Evolutionary conservation across 1,140 invertebrate species (phyloP).

Genomic region (Cylas formicarius): DNA sequence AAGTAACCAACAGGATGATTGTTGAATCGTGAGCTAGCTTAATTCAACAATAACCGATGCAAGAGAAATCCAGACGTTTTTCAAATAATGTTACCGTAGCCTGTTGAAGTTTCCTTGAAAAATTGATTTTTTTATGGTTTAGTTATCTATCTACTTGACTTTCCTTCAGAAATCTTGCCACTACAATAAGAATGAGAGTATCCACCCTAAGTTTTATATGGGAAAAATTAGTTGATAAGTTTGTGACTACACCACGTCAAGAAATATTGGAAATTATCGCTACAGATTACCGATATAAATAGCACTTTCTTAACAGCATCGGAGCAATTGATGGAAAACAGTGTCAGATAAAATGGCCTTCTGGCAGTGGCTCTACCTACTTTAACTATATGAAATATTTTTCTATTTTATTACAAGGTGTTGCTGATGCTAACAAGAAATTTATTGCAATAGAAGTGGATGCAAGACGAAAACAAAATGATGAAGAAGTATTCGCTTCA

Average conservation of each 20-base stretch:
- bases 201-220: slow-evolving; percentile 7
- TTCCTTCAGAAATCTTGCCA: slow-evolving; percentile 10
- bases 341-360: slow-evolving; percentile 5
- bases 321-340: slow-evolving; percentile 13
- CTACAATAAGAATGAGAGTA: slow-evolving; percentile 5
- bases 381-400: slow-evolving; percentile 16
- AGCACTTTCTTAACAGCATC: slow-evolving; percentile 8
- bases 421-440: slow-evolving; percentile 16
- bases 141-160: slow-evolving; percentile 16
- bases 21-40: too few relatives aligned
- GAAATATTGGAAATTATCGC: slow-evolving; percentile 1
- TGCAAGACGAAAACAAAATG: slow-evolving; percentile 8
- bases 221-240: slow-evolving; percentile 8
- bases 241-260: slow-evolving; percentile 5
- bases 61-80: too few relatives aligned
- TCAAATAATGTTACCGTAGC: too few relatives aligned
- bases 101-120: too few relatives aligned
- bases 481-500: slow-evolving; percentile 6
- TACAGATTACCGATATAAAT: slow-evolving; percentile 2
- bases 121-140: too few relatives aligned
- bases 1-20: too few relatives aligned
- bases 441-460: slow-evolving; percentile 14
- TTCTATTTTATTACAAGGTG: slow-evolving; percentile 9
- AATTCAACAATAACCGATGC: too few relatives aligned
- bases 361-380: slow-evolving; percentile 7